Evolutionary conservation across 2,113 vertebrate genomes (phyloP), one percentile per base, ranked within the genome.

Genomic region (Tetrao urogallus): DNA sequence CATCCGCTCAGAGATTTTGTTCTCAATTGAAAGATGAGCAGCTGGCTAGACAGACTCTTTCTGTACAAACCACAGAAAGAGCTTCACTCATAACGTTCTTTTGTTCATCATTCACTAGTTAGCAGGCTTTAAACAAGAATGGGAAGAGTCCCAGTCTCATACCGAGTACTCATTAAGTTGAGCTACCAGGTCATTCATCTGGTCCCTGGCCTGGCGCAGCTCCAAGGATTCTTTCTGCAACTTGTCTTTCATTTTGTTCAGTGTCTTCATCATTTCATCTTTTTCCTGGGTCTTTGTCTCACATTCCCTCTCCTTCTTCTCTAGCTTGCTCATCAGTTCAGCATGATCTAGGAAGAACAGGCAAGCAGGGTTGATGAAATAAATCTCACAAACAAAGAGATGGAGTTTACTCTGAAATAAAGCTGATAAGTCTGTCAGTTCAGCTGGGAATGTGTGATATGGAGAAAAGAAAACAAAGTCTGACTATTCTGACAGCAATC

Each of bases 201-300:
- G 99, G 34, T 99, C 99, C 79, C 98, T 96, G 66, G 99, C 98
- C 42, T 98, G 98, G 57, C 99, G 98, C 89, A 99, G 98, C 96
- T 99, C 99, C 95, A 98, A 96, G 14, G 99, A 99, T 97, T 99
- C 99, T 5, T 98, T 98, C 96, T 99, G 98, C 52, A 99, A 98
- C 82, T 99, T 99, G 97, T 99, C 99, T 97, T 99, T 99, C 99
- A 99, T 99, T 97, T 99, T 99, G 95, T 99, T 99, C 93, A 99
- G 95, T 1, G 99, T 99, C 97, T 99, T 99, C 99, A 99, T 99
- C 99, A 99, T 99, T 80, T 99, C 99, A 13, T 99, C 99, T 86
- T 99, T 99, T 94, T 99, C 99, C 89, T 99, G 96, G 2, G 99
- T 99, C 97, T 99, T 99, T 18, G 98, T 99, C 36, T 99, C 99